Percentiles rank a stretch among this genome's conserved stretches.
Evolutionary conservation across 2,888 invertebrate species (phyloP).

Genomic region (Drosophila merina): DNA sequence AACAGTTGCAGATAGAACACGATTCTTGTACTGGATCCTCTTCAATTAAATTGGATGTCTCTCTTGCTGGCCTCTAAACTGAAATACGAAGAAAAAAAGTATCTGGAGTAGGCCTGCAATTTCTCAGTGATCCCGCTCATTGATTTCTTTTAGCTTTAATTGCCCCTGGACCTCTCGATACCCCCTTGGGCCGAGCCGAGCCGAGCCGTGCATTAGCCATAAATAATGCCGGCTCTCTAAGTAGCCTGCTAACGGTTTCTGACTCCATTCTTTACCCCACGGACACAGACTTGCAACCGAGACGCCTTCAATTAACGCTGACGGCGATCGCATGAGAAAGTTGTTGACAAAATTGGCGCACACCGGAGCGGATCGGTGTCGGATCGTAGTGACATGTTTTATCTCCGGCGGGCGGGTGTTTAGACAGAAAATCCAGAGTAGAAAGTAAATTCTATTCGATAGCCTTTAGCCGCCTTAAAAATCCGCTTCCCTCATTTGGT

Average conservation of each 20-base stretch:
- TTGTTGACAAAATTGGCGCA: conserved; percentile 70
- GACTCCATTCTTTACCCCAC: conserved; percentile 54
- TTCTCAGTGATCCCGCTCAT: conserved; percentile 71
- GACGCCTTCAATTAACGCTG: conserved; percentile 61
- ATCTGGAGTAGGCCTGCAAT: conserved; percentile 74
- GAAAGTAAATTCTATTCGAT: conserved; percentile 72
- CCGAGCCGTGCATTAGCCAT: conserved; percentile 42
- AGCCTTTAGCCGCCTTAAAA: conserved; percentile 37
- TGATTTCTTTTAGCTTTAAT: conserved; percentile 80
- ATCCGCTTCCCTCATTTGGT: conserved; percentile 68
- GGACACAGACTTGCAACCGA: conserved; percentile 21
- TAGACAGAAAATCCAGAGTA: conserved; percentile 67
- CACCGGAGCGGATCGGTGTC: conserved; percentile 16
- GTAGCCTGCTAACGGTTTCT: conserved; percentile 66
- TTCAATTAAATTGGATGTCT: conserved; percentile 62
- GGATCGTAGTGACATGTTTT: conserved; percentile 2
- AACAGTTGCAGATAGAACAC: conserved; percentile 43
- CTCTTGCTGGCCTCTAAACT: conserved; percentile 34
- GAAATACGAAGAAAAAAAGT: conserved; percentile 26
- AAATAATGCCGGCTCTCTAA: conserved; percentile 58
- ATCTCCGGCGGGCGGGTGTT: conserved; percentile 21
- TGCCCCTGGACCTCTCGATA: conserved; percentile 29
- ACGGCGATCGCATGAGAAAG: conserved; percentile 69
- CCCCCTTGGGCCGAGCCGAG: not conserved
- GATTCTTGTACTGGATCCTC: conserved; percentile 65